A percentile compares a stretch with the other conserved stretches of the same genome.
phyloP scores from a whole-genome alignment of 2,797 vertebrate species.

The Arrhamphus sclerolepis region DNA sequence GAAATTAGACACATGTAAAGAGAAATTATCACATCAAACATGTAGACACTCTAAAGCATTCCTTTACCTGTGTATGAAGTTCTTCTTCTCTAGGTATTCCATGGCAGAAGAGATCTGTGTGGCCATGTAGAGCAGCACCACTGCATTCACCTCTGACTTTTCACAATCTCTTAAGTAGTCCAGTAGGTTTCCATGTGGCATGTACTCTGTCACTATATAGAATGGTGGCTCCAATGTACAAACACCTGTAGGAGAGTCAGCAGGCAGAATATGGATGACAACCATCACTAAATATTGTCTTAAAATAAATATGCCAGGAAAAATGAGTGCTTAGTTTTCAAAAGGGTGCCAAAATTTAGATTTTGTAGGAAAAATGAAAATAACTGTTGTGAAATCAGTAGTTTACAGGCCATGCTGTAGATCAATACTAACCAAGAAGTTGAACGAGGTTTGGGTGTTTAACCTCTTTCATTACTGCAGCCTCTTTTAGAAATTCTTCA shows the following conservation, averaged over 20 bases:
- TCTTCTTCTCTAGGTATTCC: conserved; percentile 99
- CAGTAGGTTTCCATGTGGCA: conserved; percentile 96
- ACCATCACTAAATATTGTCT: not conserved
- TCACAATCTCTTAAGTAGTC: conserved; percentile 97
- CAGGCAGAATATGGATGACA: not conserved
- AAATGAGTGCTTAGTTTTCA: not conserved
- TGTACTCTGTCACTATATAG: conserved; percentile 98
- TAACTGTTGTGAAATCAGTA: not conserved
- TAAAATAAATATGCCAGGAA: not conserved
- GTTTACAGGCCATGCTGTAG: not conserved
- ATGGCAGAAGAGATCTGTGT: conserved; percentile 99
- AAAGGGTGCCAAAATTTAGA: rapidly evolving
- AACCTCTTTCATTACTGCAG: conserved; percentile 98
- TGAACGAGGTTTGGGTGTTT: conserved; percentile 97
- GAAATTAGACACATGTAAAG: not conserved
- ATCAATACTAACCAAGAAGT: conserved; percentile 77
- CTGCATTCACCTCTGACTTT: conserved; percentile 94
- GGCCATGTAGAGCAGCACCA: conserved; percentile 98
- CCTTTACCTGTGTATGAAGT: conserved; percentile 95
- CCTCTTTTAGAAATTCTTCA: conserved; percentile 98
- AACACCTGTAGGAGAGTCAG: conserved; percentile 83
- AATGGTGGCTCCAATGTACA: conserved; percentile 98
- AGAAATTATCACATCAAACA: not conserved
- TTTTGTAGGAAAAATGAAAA: not conserved
- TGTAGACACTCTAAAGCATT: not conserved